Percentiles rank a stretch among this genome's conserved stretches.
Evolutionary conservation across 2,113 vertebrate species (phyloP).

Genomic region (Antidorcas marsupialis): DNA sequence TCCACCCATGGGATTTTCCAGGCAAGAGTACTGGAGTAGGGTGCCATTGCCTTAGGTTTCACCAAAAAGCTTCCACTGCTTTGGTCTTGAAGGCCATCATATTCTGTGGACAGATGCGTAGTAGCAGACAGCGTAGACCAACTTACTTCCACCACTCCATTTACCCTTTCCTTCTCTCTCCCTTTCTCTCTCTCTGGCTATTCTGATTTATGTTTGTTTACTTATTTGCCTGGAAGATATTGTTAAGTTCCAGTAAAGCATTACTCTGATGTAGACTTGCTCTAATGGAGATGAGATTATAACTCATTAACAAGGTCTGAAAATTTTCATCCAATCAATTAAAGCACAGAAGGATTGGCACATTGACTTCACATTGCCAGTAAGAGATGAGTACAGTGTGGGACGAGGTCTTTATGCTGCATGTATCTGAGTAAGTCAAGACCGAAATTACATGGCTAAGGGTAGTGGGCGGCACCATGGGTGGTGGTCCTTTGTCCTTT

Average conservation of each 20-base stretch:
- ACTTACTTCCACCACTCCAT: background rate
- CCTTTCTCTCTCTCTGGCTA: background rate
- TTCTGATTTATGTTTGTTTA: background rate
- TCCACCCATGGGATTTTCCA: too few species aligned
- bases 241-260: background rate
- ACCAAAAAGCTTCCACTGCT: background rate
- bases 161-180: background rate
- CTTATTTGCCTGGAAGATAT: background rate
- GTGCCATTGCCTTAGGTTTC: background rate
- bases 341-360: background rate
- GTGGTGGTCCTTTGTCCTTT: background rate
- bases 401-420: background rate
- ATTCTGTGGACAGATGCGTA: background rate
- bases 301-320: background rate
- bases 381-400: background rate
- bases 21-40: too few species aligned
- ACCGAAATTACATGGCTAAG: too few species aligned
- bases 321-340: background rate
- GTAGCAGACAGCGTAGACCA: background rate
- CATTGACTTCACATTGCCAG: background rate
- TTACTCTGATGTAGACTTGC: background rate
- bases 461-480: rapidly evolving
- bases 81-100: background rate
- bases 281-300: background rate
- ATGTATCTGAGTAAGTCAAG: background rate